Evolutionary conservation across 2,113 vertebrate genomes (phyloP).

Genomic region (Microcebus lehilahytsara): DNA sequence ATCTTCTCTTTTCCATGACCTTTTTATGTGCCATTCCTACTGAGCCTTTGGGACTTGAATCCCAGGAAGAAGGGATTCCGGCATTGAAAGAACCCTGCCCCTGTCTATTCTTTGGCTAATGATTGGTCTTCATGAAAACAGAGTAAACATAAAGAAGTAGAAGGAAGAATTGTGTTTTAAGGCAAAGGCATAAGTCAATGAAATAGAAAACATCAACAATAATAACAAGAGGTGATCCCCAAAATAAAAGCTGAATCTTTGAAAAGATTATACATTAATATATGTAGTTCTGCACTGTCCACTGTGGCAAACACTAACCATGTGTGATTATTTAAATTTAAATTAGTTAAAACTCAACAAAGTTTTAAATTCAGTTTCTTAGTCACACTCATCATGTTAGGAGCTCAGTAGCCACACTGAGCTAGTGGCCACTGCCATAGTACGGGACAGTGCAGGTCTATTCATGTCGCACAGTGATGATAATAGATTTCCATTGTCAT

Average conservation of each 20-base stretch:
- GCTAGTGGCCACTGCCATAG: not conserved
- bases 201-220: not conserved
- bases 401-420: not conserved
- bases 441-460: not conserved
- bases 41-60: slow-evolving; percentile 12
- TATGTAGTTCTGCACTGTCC: not conserved
- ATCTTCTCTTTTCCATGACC: slow-evolving; percentile 45
- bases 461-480: not conserved
- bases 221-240: not conserved
- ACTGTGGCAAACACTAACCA: not conserved
- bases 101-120: not conserved
- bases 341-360: not conserved
- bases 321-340: not conserved
- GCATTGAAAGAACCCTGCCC: not conserved
- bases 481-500: not conserved
- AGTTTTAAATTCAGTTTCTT: not conserved
- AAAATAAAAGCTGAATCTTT: not conserved
- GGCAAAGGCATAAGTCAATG: not conserved
- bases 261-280: not conserved
- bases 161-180: not conserved
- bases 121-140: slow-evolving; percentile 21
- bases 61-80: not conserved
- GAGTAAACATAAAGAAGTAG: slow-evolving; percentile 22
- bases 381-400: not conserved
- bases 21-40: not conserved